These are phyloP conservation scores for Drosophila triauraria DNA, from an alignment of 1,140 invertebrate species.

Conservation along the genomic window DNA sequence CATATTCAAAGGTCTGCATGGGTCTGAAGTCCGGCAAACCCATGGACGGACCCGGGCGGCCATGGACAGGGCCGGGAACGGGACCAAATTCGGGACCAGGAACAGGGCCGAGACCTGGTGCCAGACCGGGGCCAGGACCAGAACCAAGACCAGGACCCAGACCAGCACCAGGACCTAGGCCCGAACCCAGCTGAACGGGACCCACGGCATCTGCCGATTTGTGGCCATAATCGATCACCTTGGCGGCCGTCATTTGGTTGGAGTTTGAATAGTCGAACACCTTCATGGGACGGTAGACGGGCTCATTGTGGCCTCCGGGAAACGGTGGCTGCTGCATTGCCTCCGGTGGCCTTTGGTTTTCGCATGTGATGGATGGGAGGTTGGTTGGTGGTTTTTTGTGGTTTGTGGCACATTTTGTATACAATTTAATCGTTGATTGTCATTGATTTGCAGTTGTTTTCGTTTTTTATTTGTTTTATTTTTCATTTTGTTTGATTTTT, in stretches of 20 bases:
- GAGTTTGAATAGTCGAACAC: slow-evolving; percentile 80
- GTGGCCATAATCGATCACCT: slow-evolving; percentile 91
- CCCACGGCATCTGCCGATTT: slow-evolving; percentile 72
- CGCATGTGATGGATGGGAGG: not conserved
- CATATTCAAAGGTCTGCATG: slow-evolving; percentile 87
- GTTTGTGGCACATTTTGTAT: slow-evolving; percentile 31
- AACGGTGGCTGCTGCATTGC: slow-evolving; percentile 1
- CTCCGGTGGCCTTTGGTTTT: slow-evolving; percentile 53
- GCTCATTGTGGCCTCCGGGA: slow-evolving; percentile 25
- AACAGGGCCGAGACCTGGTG: not conserved
- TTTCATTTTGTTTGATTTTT: slow-evolving; percentile 18
- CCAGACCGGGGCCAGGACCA: not conserved
- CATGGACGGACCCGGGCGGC: not conserved
- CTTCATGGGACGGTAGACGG: slow-evolving; percentile 72
- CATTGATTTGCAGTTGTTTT: slow-evolving; percentile 4
- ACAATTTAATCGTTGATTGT: slow-evolving; percentile 25
- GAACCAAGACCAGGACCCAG: no score
- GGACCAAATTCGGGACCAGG: not conserved
- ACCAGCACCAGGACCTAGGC: no score
- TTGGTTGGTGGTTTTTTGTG: slow-evolving; percentile 14
- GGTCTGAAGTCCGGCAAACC: slow-evolving; percentile 75
- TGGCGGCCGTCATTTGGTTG: slow-evolving; percentile 85
- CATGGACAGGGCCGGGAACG: not conserved
- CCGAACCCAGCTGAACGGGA: not conserved
- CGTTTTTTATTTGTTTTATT: not conserved